Base-by-base conservation (phyloP, 1,140 invertebrate species). In the Heterodera schachtii region DNA sequence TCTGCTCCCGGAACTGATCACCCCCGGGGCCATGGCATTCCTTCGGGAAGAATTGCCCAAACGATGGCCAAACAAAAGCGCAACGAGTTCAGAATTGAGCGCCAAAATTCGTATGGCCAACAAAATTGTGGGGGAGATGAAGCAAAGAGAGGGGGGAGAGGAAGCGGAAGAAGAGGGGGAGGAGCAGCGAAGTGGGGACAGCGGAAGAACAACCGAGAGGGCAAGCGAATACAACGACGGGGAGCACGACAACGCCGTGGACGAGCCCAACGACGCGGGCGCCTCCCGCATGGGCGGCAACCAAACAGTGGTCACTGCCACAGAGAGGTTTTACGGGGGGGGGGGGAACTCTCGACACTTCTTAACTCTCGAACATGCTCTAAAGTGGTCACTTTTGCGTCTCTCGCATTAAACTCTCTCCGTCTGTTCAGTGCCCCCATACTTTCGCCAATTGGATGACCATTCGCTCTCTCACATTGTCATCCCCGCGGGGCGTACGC, bases 1-100 rank as follows among this genome's bases (percentile, higher is more conserved):
- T 60, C 69, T 90, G 8, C 82, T 89, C 19, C 89, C 88, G 11
- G 85, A 84, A 44, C 73, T 89, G 2, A 13, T 90, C n/a, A 46
- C 80, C 13, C 76, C 66, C 41, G 73, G 75, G 16, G 71, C 83
- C 67, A 82, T 87, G 74, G 41, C 67, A n/a, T 82, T 78, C 75
- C 67, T 89, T 21, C 77, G 81, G 75, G 67, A 79, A 4, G 73
- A 86, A 73, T 81, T 89, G 60, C 69, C 47, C 57, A 79, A 57
- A 71, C 57, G 73, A 57, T 86, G 73, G 83, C 74, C 77, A 84
- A 64, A 64, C 57, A 13, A 64, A 64, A 19, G 13, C 57, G 16
- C 57, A 64, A 67, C 80, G n/a, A 81, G 81, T 83, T 85, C 90
- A 84, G 87, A 86, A 64, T 78, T 75, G 31, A 75, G 84, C 41